Conservation (phyloP, 2,888 invertebrate species). For the Octonoba sinensis region DNA sequence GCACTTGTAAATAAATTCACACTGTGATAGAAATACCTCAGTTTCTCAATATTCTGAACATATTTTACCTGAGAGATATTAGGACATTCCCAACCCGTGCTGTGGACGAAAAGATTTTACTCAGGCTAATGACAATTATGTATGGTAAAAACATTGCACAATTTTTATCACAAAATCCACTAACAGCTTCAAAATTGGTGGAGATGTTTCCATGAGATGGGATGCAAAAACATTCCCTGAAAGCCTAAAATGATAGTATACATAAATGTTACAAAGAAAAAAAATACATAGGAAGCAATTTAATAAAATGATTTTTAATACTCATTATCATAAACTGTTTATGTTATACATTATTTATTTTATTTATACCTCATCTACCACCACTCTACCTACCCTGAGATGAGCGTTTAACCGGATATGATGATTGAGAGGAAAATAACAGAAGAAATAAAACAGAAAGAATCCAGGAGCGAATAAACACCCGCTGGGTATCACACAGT, state of each 20-base stretch:
- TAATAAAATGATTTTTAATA: too few species aligned
- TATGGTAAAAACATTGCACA: slow-evolving; percentile 73
- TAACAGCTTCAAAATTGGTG: slow-evolving; percentile 68
- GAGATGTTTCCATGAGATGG: not conserved
- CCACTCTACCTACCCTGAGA: too few species aligned
- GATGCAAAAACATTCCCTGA: slow-evolving; percentile 43
- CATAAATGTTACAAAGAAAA: not conserved
- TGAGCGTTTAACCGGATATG: too few species aligned
- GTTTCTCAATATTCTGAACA: not conserved
- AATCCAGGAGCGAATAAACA: too few species aligned
- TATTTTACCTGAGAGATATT: slow-evolving; percentile 76
- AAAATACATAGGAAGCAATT: too few species aligned
- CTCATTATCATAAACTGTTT: too few species aligned
- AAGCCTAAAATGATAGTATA: slow-evolving; percentile 17
- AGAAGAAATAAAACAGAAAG: too few species aligned
- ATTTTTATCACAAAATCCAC: slow-evolving; percentile 74
- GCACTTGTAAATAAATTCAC: not conserved
- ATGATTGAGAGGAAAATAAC: too few species aligned
- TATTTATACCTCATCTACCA: too few species aligned
- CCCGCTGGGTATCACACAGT: too few species aligned
- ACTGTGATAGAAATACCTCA: not conserved
- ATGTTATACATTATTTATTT: too few species aligned
- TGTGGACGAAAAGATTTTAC: slow-evolving; percentile 77
- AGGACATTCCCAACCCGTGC: slow-evolving; percentile 79
- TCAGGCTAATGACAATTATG: slow-evolving; percentile 70